Evolutionary conservation across 1,140 invertebrate genomes (phyloP).

Genomic region (Marisa cornuarietis): DNA sequence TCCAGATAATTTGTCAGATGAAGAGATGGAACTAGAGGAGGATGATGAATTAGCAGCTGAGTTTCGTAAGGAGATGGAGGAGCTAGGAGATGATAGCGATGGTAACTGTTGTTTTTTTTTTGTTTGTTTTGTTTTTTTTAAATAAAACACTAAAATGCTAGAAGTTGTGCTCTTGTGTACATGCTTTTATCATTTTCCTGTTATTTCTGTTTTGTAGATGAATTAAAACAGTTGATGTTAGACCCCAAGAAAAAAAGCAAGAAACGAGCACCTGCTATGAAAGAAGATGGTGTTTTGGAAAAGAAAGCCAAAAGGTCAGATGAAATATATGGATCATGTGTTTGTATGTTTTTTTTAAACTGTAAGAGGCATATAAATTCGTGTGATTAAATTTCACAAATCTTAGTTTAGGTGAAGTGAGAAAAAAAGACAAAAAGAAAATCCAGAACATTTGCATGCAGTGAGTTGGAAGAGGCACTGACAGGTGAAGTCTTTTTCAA

Average conservation of each 20-base stretch:
- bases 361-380: too few relatives aligned
- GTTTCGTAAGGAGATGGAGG: conserved; percentile 35
- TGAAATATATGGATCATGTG: too few relatives aligned
- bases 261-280: conserved; percentile 25
- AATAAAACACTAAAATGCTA: too few relatives aligned
- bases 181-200: not conserved
- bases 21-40: conserved; percentile 64
- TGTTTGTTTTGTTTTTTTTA: not conserved
- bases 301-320: conserved; percentile 10
- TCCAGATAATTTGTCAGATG: conserved; percentile 55
- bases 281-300: not conserved
- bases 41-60: conserved; percentile 40
- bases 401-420: too few relatives aligned
- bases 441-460: not conserved
- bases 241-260: conserved; percentile 18
- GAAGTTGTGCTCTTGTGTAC: not conserved
- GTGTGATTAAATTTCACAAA: too few relatives aligned
- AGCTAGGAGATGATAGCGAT: conserved; percentile 12
- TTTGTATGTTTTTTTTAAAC: not conserved
- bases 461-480: too few relatives aligned
- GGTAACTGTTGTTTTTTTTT: conserved; percentile 17
- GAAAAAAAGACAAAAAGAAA: too few relatives aligned
- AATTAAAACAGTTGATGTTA: conserved; percentile 33
- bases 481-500: too few relatives aligned
- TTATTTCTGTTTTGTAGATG: conserved; percentile 33